Base-by-base conservation (phyloP, 2,113 vertebrate genomes). In the Lota lota region DNA sequence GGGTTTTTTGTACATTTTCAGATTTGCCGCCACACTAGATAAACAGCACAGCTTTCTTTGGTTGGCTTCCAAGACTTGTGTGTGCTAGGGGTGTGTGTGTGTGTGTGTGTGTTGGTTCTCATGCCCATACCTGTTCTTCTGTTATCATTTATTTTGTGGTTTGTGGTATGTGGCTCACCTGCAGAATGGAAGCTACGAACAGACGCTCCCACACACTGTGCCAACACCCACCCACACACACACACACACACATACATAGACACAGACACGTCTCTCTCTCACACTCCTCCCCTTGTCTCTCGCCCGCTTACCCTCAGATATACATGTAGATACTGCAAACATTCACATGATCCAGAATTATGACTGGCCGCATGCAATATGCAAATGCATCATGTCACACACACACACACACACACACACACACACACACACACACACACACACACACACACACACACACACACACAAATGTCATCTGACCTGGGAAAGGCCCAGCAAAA, bases 161-260 rank as follows among this genome's bases (percentile, higher is more conserved):
- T 73, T 19, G 15, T 70, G 78, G 78, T 85, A 83, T 86, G 85
- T 74, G 69, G 68, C 79, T 83, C 79, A 87, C 83, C 78, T 80
- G 74, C 73, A 79, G 75, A 73, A 76, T 67, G 62, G 70, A 10
- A 69, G 59, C 58, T 63, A 50, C 15, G 51, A 63, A 60, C 33
- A 15, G 50, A 33, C 7, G n/a, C 58, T 65, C 53, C 53, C 63
- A 72, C 63, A 60, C 18, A 60, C 56, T 3, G 36, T 68, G 57
- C 58, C 67, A 61, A 60, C 10, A 71, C 69, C 51, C 28, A 33
- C 28, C 4, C 28, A 33, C 24, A 24, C 24, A 4, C 24, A 2
- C 28, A 28, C 28, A 28, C 28, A 28, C 24, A 28, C 24, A 33
- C 28, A 33, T n/a, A n/a, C n/a, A n/a, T n/a, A n/a, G n/a, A n/a